A percentile compares a stretch with the other conserved stretches of the same genome.
Evolutionary conservation across 2,797 vertebrate genomes (phyloP).

Genomic region (Triplophysa yarkandensis): DNA sequence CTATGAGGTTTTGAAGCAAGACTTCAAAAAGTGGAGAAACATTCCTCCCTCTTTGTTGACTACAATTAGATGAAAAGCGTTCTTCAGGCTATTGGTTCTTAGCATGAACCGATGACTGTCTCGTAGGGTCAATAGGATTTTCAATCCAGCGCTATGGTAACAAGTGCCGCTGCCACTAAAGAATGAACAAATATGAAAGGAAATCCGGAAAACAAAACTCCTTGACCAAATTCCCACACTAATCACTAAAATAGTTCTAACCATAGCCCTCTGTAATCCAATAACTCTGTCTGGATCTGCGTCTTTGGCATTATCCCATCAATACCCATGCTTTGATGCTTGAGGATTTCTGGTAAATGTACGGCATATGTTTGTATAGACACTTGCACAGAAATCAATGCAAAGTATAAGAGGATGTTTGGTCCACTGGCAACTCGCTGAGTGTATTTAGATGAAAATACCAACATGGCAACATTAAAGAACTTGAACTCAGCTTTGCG

Average conservation of each 20-base stretch:
- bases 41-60: slow-evolving; percentile 41
- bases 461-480: background rate
- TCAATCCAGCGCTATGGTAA: background rate
- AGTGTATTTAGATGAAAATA: background rate
- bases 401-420: background rate
- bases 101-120: slow-evolving; percentile 4
- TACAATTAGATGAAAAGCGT: slow-evolving; percentile 13
- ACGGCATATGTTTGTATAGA: background rate
- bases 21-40: slow-evolving; percentile 38
- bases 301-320: slow-evolving; percentile 6
- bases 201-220: slow-evolving; percentile 36
- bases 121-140: slow-evolving; percentile 6
- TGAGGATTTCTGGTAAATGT: background rate
- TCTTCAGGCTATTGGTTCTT: slow-evolving; percentile 3
- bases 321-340: background rate
- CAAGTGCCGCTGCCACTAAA: slow-evolving; percentile 27
- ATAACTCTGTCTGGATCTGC: slow-evolving; percentile 22
- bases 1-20: slow-evolving; percentile 24
- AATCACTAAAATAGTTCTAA: slow-evolving; percentile 28
- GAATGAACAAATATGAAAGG: slow-evolving; percentile 26
- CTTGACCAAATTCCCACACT: slow-evolving; percentile 28
- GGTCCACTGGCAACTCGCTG: background rate
- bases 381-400: background rate
- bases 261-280: slow-evolving; percentile 36
- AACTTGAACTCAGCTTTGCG: background rate